Percentiles rank a stretch among this genome's conserved stretches.
phyloP scores from a whole-genome alignment of 2,797 vertebrate genomes.

The Enteromius trimaculatus region DNA sequence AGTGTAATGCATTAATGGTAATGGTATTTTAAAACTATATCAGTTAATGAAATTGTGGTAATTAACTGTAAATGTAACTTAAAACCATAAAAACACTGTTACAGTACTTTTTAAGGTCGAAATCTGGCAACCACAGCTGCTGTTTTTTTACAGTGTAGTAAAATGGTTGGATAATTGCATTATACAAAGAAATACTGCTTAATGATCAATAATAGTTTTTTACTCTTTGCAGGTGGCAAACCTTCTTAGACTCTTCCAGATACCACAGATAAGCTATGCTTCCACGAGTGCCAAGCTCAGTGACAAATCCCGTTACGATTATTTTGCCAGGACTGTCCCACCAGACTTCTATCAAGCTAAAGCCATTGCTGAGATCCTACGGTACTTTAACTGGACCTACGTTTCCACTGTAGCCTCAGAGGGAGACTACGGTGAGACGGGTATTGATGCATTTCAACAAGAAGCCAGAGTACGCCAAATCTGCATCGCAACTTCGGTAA shows the following conservation, averaged over 20 bases:
- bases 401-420: slow-evolving; percentile 97
- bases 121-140: too few species aligned
- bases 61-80: too few species aligned
- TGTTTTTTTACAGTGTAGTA: too few species aligned
- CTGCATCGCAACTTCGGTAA: slow-evolving; percentile 96
- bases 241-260: slow-evolving; percentile 95
- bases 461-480: slow-evolving; percentile 96
- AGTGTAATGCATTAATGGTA: too few species aligned
- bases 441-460: slow-evolving; percentile 96
- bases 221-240: slow-evolving; percentile 89
- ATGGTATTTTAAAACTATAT: too few species aligned
- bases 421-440: slow-evolving; percentile 96
- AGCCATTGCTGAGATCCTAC: slow-evolving; percentile 96
- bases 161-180: not conserved
- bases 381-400: slow-evolving; percentile 99
- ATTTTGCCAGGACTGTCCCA: slow-evolving; percentile 94
- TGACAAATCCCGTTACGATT: slow-evolving; percentile 97
- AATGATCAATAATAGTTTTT: not conserved
- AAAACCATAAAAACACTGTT: too few species aligned
- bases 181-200: not conserved
- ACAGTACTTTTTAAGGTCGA: too few species aligned
- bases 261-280: slow-evolving; percentile 98
- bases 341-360: slow-evolving; percentile 99
- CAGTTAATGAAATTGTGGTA: too few species aligned
- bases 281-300: slow-evolving; percentile 98